A percentile compares a stretch with the other conserved stretches of the same genome.
These are phyloP conservation scores for Channa striata DNA, from an alignment of 2,797 vertebrate species.

Conservation along the genomic window DNA sequence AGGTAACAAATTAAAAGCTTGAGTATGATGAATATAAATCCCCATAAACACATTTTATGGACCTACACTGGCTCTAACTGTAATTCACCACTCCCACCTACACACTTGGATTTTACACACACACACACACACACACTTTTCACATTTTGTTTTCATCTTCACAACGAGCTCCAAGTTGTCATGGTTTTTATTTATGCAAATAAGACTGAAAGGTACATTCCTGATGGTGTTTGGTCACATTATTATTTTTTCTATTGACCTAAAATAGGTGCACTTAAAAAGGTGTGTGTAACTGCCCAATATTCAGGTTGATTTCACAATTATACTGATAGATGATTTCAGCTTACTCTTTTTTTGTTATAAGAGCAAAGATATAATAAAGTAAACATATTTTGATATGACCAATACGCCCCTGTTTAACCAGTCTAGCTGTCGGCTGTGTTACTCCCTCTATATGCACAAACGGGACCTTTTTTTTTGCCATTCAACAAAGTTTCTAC, in stretches of 20 bases:
- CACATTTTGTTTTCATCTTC: conserved; percentile 33
- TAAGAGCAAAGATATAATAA: too few relatives aligned
- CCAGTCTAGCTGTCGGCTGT: too few relatives aligned
- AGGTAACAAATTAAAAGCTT: conserved; percentile 69
- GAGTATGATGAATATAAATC: conserved; percentile 60
- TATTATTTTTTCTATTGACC: not conserved
- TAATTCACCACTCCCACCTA: conserved; percentile 35
- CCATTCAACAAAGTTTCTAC: too few relatives aligned
- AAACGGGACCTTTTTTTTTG: too few relatives aligned
- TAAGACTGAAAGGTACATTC: conserved; percentile 25
- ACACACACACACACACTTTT: not conserved
- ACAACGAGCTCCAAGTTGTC: conserved; percentile 16
- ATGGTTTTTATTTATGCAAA: conserved; percentile 36
- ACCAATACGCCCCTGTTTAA: too few relatives aligned
- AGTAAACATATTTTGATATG: too few relatives aligned
- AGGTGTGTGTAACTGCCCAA: too few relatives aligned
- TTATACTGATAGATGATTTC: too few relatives aligned
- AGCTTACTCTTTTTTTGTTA: too few relatives aligned
- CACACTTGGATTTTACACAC: conserved; percentile 2
- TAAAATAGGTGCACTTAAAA: not conserved
- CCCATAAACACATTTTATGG: conserved; percentile 57
- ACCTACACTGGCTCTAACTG: conserved; percentile 19
- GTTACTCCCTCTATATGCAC: too few relatives aligned
- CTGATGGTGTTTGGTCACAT: not conserved
- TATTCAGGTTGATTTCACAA: too few relatives aligned